Percentiles rank a stretch among this genome's conserved stretches.
These are phyloP conservation scores for Ferrisia virgata DNA, from an alignment of 2,888 invertebrate genomes.

Conservation along the genomic window DNA sequence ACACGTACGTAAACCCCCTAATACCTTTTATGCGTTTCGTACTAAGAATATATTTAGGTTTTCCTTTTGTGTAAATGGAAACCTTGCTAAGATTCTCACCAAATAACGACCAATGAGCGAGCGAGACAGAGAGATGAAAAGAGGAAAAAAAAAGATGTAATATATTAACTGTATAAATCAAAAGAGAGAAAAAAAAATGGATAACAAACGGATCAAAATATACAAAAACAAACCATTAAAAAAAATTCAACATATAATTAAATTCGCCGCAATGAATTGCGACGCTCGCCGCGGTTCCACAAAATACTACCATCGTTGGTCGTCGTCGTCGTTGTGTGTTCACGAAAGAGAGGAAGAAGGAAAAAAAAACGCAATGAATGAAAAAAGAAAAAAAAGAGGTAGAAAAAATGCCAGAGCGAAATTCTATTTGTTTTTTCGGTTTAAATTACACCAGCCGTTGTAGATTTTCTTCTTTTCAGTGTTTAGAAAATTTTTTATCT, in stretches of 20 bases:
- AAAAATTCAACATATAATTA: slow-evolving; percentile 30
- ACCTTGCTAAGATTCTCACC: slow-evolving; percentile 11
- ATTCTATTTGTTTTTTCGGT: background rate
- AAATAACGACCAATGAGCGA: background rate
- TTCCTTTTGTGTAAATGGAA: background rate
- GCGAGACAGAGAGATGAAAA: background rate
- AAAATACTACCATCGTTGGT: no score
- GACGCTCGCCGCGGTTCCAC: background rate
- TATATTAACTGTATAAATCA: slow-evolving; percentile 21
- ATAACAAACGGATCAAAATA: slow-evolving; percentile 28
- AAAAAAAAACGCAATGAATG: no score
- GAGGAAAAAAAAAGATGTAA: background rate
- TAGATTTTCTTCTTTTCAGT: slow-evolving; percentile 3
- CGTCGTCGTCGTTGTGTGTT: background rate
- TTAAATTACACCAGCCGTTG: slow-evolving; percentile 10
- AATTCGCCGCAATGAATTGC: slow-evolving; percentile 19
- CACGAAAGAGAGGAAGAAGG: background rate
- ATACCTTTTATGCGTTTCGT: background rate
- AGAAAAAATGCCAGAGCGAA: background rate
- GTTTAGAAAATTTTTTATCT: background rate
- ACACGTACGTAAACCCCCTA: no score
- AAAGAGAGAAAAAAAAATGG: slow-evolving; percentile 6
- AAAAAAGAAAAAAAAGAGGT: background rate
- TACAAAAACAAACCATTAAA: slow-evolving; percentile 26
- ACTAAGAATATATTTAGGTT: background rate